These are phyloP conservation scores for Lasiommata megera DNA, from an alignment of 2,888 invertebrate genomes.

Conservation along the genomic window DNA sequence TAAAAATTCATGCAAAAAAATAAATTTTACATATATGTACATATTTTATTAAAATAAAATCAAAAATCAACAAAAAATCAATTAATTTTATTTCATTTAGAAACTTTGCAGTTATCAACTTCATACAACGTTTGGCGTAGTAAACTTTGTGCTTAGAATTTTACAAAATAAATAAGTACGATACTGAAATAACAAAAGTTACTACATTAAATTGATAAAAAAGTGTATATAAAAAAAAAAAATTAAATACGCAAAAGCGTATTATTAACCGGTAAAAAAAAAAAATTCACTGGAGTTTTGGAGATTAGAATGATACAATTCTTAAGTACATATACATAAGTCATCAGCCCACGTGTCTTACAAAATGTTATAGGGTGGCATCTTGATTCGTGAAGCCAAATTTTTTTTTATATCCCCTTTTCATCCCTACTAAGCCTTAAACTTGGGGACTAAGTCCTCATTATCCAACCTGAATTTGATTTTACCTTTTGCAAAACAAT, in stretches of 20 bases:
- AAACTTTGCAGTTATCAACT: not conserved
- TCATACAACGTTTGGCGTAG: not conserved
- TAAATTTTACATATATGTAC: conserved; percentile 28
- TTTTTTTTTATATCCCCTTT: not conserved
- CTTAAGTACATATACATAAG: conserved; percentile 38
- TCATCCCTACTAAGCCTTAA: too few species aligned
- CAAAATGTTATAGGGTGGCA: not conserved
- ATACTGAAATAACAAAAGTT: conserved; percentile 30
- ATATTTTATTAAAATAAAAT: conserved; percentile 17
- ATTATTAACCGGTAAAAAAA: conserved; percentile 35
- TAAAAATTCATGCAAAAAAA: conserved; percentile 27
- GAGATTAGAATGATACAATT: conserved; percentile 34
- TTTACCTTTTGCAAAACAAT: too few species aligned
- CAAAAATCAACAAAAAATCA: conserved; percentile 4
- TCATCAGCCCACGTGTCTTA: conserved; percentile 34
- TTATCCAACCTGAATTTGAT: too few species aligned
- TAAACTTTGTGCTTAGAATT: conserved; percentile 9
- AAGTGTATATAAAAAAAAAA: conserved; percentile 33
- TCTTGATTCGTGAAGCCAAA: conserved; percentile 12
- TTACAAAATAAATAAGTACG: conserved; percentile 12
- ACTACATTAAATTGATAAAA: conserved; percentile 31
- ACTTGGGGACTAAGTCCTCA: too few species aligned
- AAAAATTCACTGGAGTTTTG: conserved; percentile 41
- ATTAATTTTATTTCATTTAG: not conserved
- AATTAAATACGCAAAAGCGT: conserved; percentile 35